phyloP scores from a whole-genome alignment of 2,797 vertebrate species.

The Pitangus sulphuratus region DNA sequence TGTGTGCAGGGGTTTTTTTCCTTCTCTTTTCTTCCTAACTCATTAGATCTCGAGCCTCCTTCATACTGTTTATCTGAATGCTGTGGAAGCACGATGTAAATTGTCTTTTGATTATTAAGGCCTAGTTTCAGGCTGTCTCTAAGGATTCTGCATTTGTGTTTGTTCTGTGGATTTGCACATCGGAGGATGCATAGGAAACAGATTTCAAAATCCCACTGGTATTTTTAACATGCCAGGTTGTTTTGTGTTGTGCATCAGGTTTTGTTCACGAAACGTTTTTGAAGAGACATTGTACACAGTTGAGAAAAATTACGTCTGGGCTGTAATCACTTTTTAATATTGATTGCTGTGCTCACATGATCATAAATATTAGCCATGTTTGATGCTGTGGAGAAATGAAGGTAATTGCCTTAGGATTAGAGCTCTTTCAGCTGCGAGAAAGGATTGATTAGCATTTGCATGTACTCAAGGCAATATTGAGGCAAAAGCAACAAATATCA shows the following conservation, averaged over 20 bases:
- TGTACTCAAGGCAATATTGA: slow-evolving; percentile 76
- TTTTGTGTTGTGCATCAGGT: slow-evolving; percentile 71
- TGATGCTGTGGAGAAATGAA: slow-evolving; percentile 82
- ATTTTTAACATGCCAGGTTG: slow-evolving; percentile 74
- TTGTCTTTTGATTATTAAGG: slow-evolving; percentile 89
- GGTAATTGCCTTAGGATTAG: slow-evolving; percentile 85
- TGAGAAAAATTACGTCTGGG: slow-evolving; percentile 76
- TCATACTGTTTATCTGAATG: slow-evolving; percentile 77
- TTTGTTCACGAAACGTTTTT: slow-evolving; percentile 72
- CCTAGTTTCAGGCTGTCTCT: slow-evolving; percentile 83
- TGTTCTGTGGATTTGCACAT: slow-evolving; percentile 82
- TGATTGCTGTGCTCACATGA: slow-evolving; percentile 81
- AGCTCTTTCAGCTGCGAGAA: slow-evolving; percentile 79
- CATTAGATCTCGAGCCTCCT: slow-evolving; percentile 75
- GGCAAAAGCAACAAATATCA: slow-evolving; percentile 71
- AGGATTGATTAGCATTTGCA: slow-evolving; percentile 82
- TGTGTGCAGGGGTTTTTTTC: slow-evolving; percentile 70
- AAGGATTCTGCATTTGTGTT: slow-evolving; percentile 79
- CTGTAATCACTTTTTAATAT: slow-evolving; percentile 80
- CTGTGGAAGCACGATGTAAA: slow-evolving; percentile 80
- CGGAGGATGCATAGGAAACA: slow-evolving; percentile 79
- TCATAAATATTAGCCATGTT: slow-evolving; percentile 85
- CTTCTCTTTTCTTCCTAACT: slow-evolving; percentile 73
- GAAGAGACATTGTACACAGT: slow-evolving; percentile 70
- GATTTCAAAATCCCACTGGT: slow-evolving; percentile 70